Evolutionary conservation across 2,888 invertebrate genomes (phyloP), one percentile per base, ranked within the genome.

Genomic region (Drosophila stalkeri): DNA sequence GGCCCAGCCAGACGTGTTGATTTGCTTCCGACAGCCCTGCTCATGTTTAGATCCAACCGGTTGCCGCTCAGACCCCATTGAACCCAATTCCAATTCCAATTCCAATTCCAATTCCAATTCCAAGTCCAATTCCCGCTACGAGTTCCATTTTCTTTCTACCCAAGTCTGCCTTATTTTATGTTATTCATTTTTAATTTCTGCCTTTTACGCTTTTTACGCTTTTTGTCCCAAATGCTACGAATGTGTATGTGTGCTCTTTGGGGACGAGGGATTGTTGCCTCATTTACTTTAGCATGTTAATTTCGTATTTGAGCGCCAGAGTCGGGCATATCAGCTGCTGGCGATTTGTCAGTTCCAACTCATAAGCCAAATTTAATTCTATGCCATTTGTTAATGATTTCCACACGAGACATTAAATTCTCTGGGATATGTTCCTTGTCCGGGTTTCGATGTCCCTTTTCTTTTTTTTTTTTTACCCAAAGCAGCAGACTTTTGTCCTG

Each of bases 341-440:
- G 57, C 87, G 82, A 85, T 85, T 84, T 86, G 86, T 82, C 84
- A 89, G 91, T 90, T 91, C 90, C 91, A 91, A 89, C 85, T 91
- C 91, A 91, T 91, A 91, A 90, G 91, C 89, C 91, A 91, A 79
- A 86, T 85, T 91, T 91, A 91, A 91, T 91, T 90, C 86, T 75
- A 72, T 75, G 80, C 87, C 90, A 91, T 91, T 91, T 91, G 88
- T 91, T 89, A 82, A 78, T 80, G 79, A 91, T 89, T 90, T 86
- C 83, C 80, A 87, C 75, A 89, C 90, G 91, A 87, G 89, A 91
- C 75, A 91, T 91, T 89, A 89, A 89, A 73, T 82, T 76, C 75
- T 68, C 77, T 39, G 39, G 14, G 7, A 35, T 23, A 63, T 71
- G 76, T 62, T 31, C 44, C 27, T 23, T 16, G 20, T 20, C 33